phyloP scores from a whole-genome alignment of 2,113 vertebrate genomes.

The Chloropsis hardwickii region DNA sequence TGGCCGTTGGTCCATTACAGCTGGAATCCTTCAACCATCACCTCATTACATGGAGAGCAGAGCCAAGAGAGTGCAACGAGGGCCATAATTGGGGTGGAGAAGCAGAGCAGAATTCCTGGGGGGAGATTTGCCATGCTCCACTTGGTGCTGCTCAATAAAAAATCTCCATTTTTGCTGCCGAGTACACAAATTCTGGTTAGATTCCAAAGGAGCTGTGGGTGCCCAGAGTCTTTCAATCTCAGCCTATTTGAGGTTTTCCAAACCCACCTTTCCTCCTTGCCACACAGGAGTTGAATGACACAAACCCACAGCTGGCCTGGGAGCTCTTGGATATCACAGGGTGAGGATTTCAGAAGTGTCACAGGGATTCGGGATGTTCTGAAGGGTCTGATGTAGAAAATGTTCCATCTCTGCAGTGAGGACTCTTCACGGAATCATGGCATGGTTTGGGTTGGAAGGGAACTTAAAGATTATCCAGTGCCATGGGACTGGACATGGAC shows the following conservation, averaged over 20 bases:
- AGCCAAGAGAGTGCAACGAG: not conserved
- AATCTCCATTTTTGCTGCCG: not conserved
- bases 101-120: not conserved
- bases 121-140: not conserved
- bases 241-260: not conserved
- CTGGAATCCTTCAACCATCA: not conserved
- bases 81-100: not conserved
- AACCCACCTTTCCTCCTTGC: not conserved
- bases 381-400: not conserved
- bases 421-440: not conserved
- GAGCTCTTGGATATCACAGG: not conserved
- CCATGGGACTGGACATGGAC: not conserved
- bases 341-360: not conserved
- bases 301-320: not conserved
- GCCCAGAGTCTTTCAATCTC: not conserved
- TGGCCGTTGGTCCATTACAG: not conserved
- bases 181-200: not conserved
- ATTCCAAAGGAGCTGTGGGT: not conserved
- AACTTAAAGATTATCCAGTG: accelerated
- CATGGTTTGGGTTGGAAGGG: not conserved
- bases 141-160: not conserved
- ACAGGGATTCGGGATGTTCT: not conserved
- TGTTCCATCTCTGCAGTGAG: accelerated
- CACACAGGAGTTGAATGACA: accelerated
- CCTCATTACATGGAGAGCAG: not conserved